Evolutionary conservation across 2,888 invertebrate genomes (phyloP), one percentile per base, ranked within the genome.

Genomic region (Ypsolopha sequella): DNA sequence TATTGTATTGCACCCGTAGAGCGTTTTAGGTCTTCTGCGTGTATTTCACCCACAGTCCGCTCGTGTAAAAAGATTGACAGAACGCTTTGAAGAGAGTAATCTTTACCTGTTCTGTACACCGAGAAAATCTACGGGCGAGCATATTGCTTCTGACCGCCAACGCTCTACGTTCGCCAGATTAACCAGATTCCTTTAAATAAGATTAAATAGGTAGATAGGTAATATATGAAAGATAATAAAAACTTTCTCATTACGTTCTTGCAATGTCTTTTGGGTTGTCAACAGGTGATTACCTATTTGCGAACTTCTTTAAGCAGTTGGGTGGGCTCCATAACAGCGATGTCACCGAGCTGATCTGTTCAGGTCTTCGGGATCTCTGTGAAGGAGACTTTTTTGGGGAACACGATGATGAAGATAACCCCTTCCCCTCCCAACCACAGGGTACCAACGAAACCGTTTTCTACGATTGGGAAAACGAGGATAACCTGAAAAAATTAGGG

Each of bases 311-410:
- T 11, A 65, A 74, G 52, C 72, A 79, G 46, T 65, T 85, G 35
- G 85, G 82, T 0, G 77, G 73, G 3, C 63, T 85, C 0, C 73
- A 76, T 1, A 82, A 84, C 62, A 80, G 78, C 52, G 78, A 70
- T 39, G 80, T 84, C 14, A 79, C 80, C 0, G 81, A 85, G 61
- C 70, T 85, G 13, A 76, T 85, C 55, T 82, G 84, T 48, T 73
- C 78, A 1, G 85, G 86, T 0, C 70, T 85, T 0, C 60, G 85
- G 1, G 86, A 85, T 57, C 60, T 85, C 47, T 81, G 82, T 1
- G 84, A 84, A 41, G 80, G 84, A 0, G 85, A 84, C 58, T 78
- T 76, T 51, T 58, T 80, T 2, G 86, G 86, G 0, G 66, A 73
- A 10, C 66, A 65, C 10, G 79, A 79, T 49, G 62, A 53, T 2